Evolutionary conservation across 1,140 invertebrate genomes (phyloP).

Genomic region (Diachasmimorpha longicaudata): DNA sequence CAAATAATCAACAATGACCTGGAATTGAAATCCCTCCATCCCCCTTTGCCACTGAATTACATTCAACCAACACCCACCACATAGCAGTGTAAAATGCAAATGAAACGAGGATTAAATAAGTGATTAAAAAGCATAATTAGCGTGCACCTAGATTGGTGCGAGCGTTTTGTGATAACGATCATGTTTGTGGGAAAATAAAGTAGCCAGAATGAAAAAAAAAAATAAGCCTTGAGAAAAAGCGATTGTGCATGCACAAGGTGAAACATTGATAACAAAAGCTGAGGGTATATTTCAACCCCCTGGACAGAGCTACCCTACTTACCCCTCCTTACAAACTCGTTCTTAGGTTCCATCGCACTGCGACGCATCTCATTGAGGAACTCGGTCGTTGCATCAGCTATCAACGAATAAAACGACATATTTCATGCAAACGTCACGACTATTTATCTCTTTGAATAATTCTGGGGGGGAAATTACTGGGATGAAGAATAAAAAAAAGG

Average conservation of each 20-base stretch:
- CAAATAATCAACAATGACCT: too few relatives aligned
- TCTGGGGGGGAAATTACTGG: neutral
- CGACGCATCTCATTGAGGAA: conserved; percentile 58
- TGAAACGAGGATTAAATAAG: neutral
- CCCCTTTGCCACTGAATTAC: neutral
- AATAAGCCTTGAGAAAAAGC: neutral
- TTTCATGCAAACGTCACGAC: conserved; percentile 4
- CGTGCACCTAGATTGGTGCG: conserved; percentile 11
- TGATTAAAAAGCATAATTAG: neutral
- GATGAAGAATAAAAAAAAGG: neutral
- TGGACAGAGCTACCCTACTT: conserved; percentile 31
- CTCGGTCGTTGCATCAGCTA: conserved; percentile 50
- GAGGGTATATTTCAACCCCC: conserved; percentile 7
- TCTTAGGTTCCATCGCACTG: conserved; percentile 44
- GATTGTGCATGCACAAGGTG: neutral
- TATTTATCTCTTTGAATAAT: neutral
- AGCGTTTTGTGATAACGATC: conserved; percentile 22
- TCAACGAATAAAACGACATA: conserved; percentile 35
- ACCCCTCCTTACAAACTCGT: conserved; percentile 44
- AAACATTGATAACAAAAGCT: neutral
- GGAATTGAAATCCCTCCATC: too few relatives aligned
- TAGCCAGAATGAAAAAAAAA: neutral
- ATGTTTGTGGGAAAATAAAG: conserved; percentile 2
- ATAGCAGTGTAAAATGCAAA: neutral
- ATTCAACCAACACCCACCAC: neutral